A percentile compares a stretch with the other conserved stretches of the same genome.
Conservation (phyloP, 2,113 vertebrate species). For the Grammomys dolichurus region DNA sequence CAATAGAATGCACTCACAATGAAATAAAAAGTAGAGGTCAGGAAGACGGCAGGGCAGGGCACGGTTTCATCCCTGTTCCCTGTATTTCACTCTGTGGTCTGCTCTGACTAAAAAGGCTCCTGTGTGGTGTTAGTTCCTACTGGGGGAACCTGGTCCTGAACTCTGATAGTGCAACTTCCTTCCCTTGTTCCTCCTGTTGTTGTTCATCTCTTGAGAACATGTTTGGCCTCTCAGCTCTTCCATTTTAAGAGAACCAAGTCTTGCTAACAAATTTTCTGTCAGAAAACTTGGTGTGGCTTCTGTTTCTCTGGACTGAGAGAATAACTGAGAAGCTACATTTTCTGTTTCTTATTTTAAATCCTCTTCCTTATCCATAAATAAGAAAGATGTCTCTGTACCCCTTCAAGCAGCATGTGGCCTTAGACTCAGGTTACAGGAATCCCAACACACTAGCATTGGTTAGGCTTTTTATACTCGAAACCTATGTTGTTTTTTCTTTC, state of each 20-base stretch:
- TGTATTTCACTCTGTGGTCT: not conserved
- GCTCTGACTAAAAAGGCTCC: not conserved
- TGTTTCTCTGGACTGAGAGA: constrained; percentile 4
- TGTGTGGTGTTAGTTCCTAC: not conserved
- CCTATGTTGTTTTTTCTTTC: not conserved
- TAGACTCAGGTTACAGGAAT: not conserved
- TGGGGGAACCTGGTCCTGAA: not conserved
- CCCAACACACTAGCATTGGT: not conserved
- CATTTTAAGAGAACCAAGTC: not conserved
- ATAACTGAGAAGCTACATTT: not conserved
- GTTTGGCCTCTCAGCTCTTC: constrained; percentile 4
- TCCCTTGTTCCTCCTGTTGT: not conserved
- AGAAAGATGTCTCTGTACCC: not conserved
- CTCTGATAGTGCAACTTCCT: not conserved
- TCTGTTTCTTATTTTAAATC: not conserved
- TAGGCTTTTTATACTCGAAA: not conserved
- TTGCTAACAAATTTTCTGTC: not conserved
- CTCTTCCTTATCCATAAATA: not conserved
- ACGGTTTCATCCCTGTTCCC: not conserved
- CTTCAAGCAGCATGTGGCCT: not conserved
- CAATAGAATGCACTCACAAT: not conserved
- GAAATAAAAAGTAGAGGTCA: not conserved
- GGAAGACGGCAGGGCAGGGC: not conserved
- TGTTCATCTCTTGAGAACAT: not conserved
- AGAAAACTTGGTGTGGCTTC: not conserved